phyloP scores from a whole-genome alignment of 2,888 invertebrate genomes.

The Marasmarcha lunaedactyla region DNA sequence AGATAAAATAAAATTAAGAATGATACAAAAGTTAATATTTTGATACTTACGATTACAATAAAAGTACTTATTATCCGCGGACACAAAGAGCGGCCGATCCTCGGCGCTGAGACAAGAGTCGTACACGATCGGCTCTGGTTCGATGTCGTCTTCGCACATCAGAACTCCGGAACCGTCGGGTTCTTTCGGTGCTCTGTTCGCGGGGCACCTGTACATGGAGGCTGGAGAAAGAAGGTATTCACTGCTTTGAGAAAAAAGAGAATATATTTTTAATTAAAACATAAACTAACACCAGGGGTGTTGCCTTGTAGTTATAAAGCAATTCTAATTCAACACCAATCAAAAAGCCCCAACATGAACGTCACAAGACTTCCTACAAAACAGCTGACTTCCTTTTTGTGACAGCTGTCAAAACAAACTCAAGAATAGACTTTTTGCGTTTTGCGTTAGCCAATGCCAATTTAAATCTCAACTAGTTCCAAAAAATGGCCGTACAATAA shows the following conservation, averaged over 20 bases:
- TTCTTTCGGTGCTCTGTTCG: conserved; percentile 49
- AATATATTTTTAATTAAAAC: neutral
- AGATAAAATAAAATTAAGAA: too few species aligned
- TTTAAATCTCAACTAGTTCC: too few species aligned
- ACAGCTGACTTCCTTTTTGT: too few species aligned
- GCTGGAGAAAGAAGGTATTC: conserved; percentile 34
- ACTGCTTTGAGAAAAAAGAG: too few species aligned
- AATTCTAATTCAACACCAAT: too few species aligned
- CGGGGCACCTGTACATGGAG: conserved; percentile 48
- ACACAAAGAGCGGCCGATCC: conserved; percentile 48
- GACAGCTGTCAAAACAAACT: too few species aligned
- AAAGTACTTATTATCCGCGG: conserved; percentile 52
- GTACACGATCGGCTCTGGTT: conserved; percentile 45
- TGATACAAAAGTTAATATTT: too few species aligned
- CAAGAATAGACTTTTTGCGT: too few species aligned
- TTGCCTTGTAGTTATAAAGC: neutral
- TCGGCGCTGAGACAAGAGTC: conserved; percentile 58
- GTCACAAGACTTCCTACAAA: too few species aligned
- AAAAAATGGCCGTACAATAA: too few species aligned
- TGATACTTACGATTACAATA: conserved; percentile 56
- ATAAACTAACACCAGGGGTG: neutral
- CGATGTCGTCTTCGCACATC: conserved; percentile 41
- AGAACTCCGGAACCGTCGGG: conserved; percentile 51
- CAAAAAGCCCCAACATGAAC: too few species aligned
- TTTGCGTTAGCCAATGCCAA: too few species aligned